A percentile compares a stretch with the other conserved stretches of the same genome.
phyloP scores from a whole-genome alignment of 2,888 invertebrate species.

The Gymnosoma rotundatum region DNA sequence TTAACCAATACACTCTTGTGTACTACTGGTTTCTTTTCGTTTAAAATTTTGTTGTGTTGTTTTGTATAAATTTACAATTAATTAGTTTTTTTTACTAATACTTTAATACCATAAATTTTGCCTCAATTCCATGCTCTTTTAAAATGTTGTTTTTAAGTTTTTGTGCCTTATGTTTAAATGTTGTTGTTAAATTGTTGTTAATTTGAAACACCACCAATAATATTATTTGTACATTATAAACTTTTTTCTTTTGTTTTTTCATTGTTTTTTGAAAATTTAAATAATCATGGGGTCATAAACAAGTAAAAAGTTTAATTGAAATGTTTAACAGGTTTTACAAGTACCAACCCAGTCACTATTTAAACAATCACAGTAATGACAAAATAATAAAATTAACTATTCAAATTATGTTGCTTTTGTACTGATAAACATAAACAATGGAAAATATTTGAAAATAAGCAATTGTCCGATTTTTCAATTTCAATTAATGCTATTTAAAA shows the following conservation, averaged over 20 bases:
- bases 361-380: slow-evolving; percentile 10
- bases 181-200: slow-evolving; percentile 55
- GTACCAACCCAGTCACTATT: slow-evolving; percentile 16
- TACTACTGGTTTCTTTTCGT: slow-evolving; percentile 39
- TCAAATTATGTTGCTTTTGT: slow-evolving; percentile 21
- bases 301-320: slow-evolving; percentile 60
- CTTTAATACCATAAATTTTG: slow-evolving; percentile 43
- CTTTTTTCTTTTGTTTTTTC: background rate
- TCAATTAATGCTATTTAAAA: background rate
- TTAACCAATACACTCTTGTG: slow-evolving; percentile 29
- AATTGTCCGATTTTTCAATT: slow-evolving; percentile 36
- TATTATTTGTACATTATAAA: slow-evolving; percentile 53
- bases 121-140: slow-evolving; percentile 6
- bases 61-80: slow-evolving; percentile 64
- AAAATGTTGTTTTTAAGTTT: slow-evolving; percentile 22
- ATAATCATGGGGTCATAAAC: slow-evolving; percentile 59
- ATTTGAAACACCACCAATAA: slow-evolving; percentile 60
- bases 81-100: slow-evolving; percentile 62
- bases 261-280: slow-evolving; percentile 46
- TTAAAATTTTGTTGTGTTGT: slow-evolving; percentile 33
- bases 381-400: slow-evolving; percentile 38
- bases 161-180: slow-evolving; percentile 15
- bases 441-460: background rate
- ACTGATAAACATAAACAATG: slow-evolving; percentile 3
- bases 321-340: slow-evolving; percentile 55